Conservation (phyloP, 2,797 vertebrate genomes). For the Halcyon chelicuti region DNA sequence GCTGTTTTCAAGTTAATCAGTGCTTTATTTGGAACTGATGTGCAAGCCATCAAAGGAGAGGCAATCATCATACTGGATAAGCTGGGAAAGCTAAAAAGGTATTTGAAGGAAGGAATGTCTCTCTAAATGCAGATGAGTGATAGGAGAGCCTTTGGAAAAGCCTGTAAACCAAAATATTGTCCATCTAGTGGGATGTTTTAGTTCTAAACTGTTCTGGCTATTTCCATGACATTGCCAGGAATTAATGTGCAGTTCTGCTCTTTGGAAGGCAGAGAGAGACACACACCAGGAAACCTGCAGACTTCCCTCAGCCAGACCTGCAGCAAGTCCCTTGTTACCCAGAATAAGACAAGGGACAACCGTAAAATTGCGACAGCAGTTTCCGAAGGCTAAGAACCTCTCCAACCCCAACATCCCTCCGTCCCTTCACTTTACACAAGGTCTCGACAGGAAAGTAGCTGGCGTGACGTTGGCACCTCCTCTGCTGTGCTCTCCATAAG, state of each 20-base stretch:
- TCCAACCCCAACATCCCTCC: fast-evolving
- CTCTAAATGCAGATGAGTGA: neutral
- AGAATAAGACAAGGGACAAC: fast-evolving
- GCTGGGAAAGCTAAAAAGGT: neutral
- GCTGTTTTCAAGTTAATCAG: neutral
- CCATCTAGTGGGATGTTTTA: constrained; percentile 18
- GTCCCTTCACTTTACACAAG: fast-evolving
- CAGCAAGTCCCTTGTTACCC: neutral
- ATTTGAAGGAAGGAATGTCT: neutral
- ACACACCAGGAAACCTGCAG: neutral
- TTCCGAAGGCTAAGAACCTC: neutral
- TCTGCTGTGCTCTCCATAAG: fast-evolving
- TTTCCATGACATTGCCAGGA: constrained; percentile 16
- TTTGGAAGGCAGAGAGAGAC: constrained; percentile 41
- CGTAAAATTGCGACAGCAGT: fast-evolving
- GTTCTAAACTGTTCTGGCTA: neutral
- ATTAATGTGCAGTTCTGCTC: neutral
- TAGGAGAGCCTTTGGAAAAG: constrained; percentile 12
- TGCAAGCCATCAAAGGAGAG: neutral
- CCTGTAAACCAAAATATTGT: constrained; percentile 24
- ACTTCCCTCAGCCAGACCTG: fast-evolving
- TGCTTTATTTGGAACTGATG: neutral
- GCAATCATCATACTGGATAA: neutral
- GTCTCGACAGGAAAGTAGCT: fast-evolving
- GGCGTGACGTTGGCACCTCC: fast-evolving